Evolutionary conservation across 2,888 invertebrate species (phyloP), one percentile per base, ranked within the genome.

Genomic region (Andrena flavipes): DNA sequence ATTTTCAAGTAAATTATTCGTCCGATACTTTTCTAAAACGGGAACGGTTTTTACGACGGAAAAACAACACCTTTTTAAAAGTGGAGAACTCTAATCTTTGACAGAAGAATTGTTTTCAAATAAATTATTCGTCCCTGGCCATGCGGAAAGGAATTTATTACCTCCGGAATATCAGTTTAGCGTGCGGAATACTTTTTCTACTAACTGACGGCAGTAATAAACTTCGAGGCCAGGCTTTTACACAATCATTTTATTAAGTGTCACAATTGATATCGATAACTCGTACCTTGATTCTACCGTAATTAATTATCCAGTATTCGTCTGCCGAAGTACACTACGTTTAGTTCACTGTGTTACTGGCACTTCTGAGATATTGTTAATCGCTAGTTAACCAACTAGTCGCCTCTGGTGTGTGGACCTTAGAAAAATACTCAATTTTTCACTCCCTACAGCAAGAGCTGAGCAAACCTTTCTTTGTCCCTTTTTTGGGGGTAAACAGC

Each of bases 341-440:
- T 56, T 86, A 78, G 64, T 88, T 84, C 73, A 81, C 70, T 88
- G 80, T 67, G 67, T 88, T 88, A 86, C 87, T 87, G 87, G 87
- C 87, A 87, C 87, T 87, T 87, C 71, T 82, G 86, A 87, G 80
- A 80, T 88, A 81, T 86, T 74, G 70, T 84, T 88, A 84, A 80
- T 75, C 30, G 65, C 86, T 88, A 87, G 71, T 84, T 76, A 76
- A 79, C 81, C 69, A 56, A 23, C 76, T 85, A 85, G 62, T 70
- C 77, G 67, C 68, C 62, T 75, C 56, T 74, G 68, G 69, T 80
- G 74, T 68, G 75, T 79, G 59, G 72, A 72, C 67, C 82, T 88
- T 88, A 88, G 63, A 89, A 86, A 88, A 88, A 88, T 89, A 89
- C 78, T 86, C 89, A 88, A 88, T 89, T 86, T 88, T 84, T 88